Evolutionary conservation across 1,140 invertebrate genomes (phyloP), one percentile per base, ranked within the genome.

Genomic region (Nasonia vitripennis): DNA sequence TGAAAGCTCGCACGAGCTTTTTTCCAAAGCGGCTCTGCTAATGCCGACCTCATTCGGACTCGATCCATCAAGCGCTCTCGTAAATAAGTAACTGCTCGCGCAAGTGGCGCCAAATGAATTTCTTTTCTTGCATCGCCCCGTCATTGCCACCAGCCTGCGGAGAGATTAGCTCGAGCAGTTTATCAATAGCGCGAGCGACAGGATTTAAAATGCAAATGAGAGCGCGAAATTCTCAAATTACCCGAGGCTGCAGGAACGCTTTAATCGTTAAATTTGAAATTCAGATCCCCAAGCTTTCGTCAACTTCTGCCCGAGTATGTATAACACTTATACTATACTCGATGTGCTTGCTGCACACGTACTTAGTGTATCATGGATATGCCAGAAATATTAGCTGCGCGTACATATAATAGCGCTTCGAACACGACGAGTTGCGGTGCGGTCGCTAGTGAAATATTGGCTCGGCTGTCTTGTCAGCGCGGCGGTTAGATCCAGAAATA

Each of bases 181-280:
- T n/a, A 62, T 62, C 55, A 62, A 62, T 62, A 62, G 5, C 55
- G 10, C 55, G 10, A 45, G 41, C 41, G 41, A 45, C 41, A 62
- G 20, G 17, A 62, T 77, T 51, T 48, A 41, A 45, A 77, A 48
- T 77, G 74, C 74, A 77, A 77, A 77, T 77, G 7, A 20, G 6
- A 20, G 6, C 74, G 10, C 1, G n/a, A 48, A 48, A 77, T 48
- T 0, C 74, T 45, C 74, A 11, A 23, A 41, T 41, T 10, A 7
- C 20, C 74, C 74, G 74, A 27, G 31, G 6, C 17, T 10, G 27
- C 27, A 27, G 17, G 37, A 71, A 31, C 6, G 6, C 20, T 3
- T 45, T 75, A 20, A 41, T 75, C 73, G 10, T 75, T 45, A 75
- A 75, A 75, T 75, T 75, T 75, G 41, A 75, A 75, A 75, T 75